phyloP scores from a whole-genome alignment of 2,113 vertebrate genomes.

The Taurulus bubalis region DNA sequence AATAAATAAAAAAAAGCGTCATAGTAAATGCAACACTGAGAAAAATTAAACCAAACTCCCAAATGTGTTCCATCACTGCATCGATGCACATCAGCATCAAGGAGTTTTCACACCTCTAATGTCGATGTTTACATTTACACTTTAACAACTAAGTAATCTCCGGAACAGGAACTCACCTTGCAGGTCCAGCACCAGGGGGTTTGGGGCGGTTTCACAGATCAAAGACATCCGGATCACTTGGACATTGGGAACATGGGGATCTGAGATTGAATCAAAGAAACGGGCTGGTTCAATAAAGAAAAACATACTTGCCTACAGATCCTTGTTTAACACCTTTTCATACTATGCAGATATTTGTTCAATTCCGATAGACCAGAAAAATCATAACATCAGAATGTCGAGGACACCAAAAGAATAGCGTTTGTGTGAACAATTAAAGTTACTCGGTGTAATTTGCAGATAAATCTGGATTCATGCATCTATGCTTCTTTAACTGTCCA shows the following conservation, averaged over 20 bases:
- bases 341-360: not conserved
- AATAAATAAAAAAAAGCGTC: too few relatives aligned
- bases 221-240: constrained; percentile 91
- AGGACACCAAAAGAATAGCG: not conserved
- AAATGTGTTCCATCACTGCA: too few relatives aligned
- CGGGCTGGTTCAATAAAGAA: not conserved
- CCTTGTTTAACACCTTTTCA: not conserved
- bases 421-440: too few relatives aligned
- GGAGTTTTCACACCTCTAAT: too few relatives aligned
- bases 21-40: too few relatives aligned
- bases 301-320: not conserved
- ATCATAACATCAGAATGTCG: too few relatives aligned
- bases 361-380: not conserved
- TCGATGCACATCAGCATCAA: too few relatives aligned
- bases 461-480: not conserved
- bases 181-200: constrained; percentile 90
- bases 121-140: too few relatives aligned
- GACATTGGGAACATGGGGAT: constrained; percentile 88
- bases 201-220: constrained; percentile 86
- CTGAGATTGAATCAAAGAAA: constrained; percentile 68
- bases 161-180: constrained; percentile 81
- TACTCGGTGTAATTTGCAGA: too few relatives aligned
- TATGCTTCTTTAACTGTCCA: not conserved
- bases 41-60: too few relatives aligned
- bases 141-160: not conserved